Conservation (phyloP, 2,113 vertebrate species). For the Gnathonemus echidnorhynchus region DNA sequence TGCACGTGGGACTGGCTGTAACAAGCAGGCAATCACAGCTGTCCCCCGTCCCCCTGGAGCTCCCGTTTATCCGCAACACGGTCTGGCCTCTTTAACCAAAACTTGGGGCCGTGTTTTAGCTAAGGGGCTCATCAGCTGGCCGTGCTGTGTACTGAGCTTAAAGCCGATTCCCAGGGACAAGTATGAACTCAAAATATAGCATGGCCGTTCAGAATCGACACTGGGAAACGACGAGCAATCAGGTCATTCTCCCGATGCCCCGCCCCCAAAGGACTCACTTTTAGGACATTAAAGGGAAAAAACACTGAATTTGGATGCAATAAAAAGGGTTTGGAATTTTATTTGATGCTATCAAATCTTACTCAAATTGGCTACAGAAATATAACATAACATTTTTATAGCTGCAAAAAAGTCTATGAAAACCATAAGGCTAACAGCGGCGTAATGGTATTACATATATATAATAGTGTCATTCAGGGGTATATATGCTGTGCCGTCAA, state of each 20-base stretch:
- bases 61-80: background rate
- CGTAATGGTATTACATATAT: background rate
- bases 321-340: background rate
- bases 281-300: background rate
- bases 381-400: background rate
- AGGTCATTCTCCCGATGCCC: background rate
- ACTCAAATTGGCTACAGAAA: background rate
- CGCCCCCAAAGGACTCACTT: background rate
- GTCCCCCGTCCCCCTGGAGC: background rate
- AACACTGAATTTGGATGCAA: background rate
- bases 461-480: background rate
- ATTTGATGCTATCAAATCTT: background rate
- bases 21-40: background rate
- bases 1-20: background rate
- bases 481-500: background rate
- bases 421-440: background rate
- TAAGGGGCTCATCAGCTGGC: background rate
- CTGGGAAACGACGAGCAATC: background rate
- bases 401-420: background rate
- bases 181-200: background rate
- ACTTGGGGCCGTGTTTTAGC: background rate
- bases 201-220: background rate
- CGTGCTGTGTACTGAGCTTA: background rate
- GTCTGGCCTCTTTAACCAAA: background rate
- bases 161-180: background rate